Base-by-base conservation (phyloP, 2,888 invertebrate species). In the Pseudoips prasinana region DNA sequence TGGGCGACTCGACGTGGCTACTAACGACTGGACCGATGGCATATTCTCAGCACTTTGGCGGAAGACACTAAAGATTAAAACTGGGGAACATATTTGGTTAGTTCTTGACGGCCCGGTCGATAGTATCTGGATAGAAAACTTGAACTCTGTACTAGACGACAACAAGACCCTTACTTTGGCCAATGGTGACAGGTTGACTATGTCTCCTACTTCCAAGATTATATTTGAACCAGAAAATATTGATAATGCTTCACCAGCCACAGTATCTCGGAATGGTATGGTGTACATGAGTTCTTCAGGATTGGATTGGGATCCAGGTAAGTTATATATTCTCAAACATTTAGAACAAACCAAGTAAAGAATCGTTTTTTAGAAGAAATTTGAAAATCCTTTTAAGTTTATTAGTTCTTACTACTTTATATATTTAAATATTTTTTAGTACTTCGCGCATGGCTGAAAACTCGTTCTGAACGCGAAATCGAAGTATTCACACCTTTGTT, bases 21-120 rank as follows among this genome's bases (percentile, higher is more conserved):
- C 98, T 1, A 98, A 98, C 68, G 98, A 98, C 69, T 98, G 98
- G 98, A 98, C 98, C 0, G 98, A 98, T 74, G 98, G 98, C 3
- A 98, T 98, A 63, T 98, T 98, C 81, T 98, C 98, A 0, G 97
- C 98, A 0, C 86, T 98, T 0, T 98, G 98, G 98, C 91, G 98
- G 22, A 97, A 98, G 82, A 98, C 98, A 0, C 90, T 97, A 1
- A 96, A 96, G 80, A 86, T 95, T 1, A 98, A 96, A 82, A 92
- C 94, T 51, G 94, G 92, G 1, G 98, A 98, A 62, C 92, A 96
- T 70, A 92, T 98, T 10, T 98, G 98, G 98, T 81, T 98, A 25
- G 96, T 98, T 0, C 84, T 98, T 22, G 98, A 98, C 66, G 98
- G 98, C 0, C 98, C 98, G 0, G 98, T 98, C 0, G 98, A 98